Percentiles rank a stretch among this genome's conserved stretches.
Conservation (phyloP, 2,113 vertebrate species). For the Gadus macrocephalus region DNA sequence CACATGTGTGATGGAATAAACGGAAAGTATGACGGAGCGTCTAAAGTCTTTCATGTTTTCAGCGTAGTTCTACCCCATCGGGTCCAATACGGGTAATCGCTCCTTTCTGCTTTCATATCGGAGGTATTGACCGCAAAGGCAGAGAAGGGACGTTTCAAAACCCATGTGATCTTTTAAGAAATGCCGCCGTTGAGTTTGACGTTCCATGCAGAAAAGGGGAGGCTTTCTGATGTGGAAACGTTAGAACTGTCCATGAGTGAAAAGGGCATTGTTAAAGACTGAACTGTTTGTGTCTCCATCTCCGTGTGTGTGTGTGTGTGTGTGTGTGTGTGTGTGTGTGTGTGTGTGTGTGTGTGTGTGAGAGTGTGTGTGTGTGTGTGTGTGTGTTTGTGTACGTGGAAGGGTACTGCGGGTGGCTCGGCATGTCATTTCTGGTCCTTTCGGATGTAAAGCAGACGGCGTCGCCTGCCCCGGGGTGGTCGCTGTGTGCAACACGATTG, state of each 20-base stretch:
- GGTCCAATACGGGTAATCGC: constrained; percentile 25
- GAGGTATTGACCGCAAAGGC: constrained; percentile 18
- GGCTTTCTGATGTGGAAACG: constrained; percentile 17
- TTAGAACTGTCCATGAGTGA: constrained; percentile 24
- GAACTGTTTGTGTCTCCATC: constrained; percentile 26
- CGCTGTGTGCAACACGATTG: constrained; percentile 28
- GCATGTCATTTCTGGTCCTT: constrained; percentile 46
- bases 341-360: constrained; percentile 2
- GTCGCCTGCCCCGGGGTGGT: constrained; percentile 17
- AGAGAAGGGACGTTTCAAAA: not conserved
- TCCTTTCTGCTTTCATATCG: constrained; percentile 22
- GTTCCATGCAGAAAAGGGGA: constrained; percentile 22
- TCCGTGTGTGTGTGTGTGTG: not conserved
- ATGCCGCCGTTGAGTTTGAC: constrained; percentile 28
- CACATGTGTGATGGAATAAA: constrained; percentile 39
- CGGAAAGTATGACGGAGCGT: constrained; percentile 33
- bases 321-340: not conserved
- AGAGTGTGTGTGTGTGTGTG: not conserved
- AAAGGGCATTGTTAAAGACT: constrained; percentile 44
- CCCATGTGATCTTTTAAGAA: constrained; percentile 30
- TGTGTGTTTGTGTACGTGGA: constrained; percentile 31
- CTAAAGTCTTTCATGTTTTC: constrained; percentile 37
- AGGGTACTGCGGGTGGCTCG: constrained; percentile 29
- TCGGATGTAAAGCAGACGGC: constrained; percentile 55
- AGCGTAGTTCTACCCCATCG: constrained; percentile 34